Evolutionary conservation across 2,888 invertebrate genomes (phyloP), one percentile per base, ranked within the genome.

Genomic region (Heterodera filipjevi): DNA sequence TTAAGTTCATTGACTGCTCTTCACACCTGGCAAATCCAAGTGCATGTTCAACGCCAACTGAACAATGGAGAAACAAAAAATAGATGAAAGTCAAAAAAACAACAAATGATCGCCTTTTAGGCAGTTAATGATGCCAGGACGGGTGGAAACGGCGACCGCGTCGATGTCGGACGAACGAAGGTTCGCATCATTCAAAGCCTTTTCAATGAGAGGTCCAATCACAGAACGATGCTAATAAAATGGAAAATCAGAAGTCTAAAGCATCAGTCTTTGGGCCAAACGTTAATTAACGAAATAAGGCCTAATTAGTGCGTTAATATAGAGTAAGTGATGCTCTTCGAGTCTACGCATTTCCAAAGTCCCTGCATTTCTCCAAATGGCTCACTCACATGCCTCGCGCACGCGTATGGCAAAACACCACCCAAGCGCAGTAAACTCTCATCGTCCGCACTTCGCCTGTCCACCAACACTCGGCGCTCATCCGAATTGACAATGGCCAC

Each of bases 81-180:
- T 49, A 3, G 16, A 49, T 49, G 3, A 49, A 49, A 49, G 10
- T 12, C 2, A 59, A 5, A 10, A 59, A 22, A 0, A 22, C 6
- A 16, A 22, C 6, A 10, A 22, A 8, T 3, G 3, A n/a, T 10
- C 6, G 59, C 59, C 59, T 59, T 89, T 89, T 49, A 88, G 76
- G 12, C 85, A 86, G n/a, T 88, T 85, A 1, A 88, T 85, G 12
- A 89, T 81, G 27, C 88, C 88, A 6, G 88, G 87, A 10, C 82
- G 80, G 1, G 81, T 82, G n/a, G 87, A 85, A 3, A 86, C 87
- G 16, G 88, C 86, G 10, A 88, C 82, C 16, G 84, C 87, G 49
- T 81, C 82, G 35, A 88, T 46, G 70, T 87, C 85, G 12, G 81
- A 72, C 0, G 77, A 68, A 44, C 84, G 78, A 2, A 82, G 30